phyloP scores from a whole-genome alignment of 2,797 vertebrate species.

The Graptemys geographica region DNA sequence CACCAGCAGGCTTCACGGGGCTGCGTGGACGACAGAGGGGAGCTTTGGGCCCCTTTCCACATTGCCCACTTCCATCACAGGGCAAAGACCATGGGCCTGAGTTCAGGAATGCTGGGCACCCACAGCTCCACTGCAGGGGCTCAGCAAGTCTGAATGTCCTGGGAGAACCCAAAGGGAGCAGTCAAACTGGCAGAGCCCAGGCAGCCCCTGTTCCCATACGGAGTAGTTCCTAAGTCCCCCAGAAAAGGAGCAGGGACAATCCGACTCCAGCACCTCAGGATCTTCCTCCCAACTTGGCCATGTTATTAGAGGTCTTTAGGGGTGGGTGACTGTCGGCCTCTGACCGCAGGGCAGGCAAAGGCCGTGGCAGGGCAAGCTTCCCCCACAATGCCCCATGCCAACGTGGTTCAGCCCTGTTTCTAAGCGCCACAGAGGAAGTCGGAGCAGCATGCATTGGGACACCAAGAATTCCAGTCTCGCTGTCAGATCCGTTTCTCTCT shows the following conservation, averaged over 20 bases:
- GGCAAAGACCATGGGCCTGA: neutral
- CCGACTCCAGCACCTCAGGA: neutral
- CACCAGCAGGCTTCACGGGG: neutral
- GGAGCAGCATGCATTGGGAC: rapidly evolving
- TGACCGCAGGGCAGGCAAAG: rapidly evolving
- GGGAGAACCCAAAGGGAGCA: neutral
- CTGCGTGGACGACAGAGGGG: neutral
- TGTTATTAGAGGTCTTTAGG: neutral
- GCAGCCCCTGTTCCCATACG: neutral
- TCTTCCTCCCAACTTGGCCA: neutral
- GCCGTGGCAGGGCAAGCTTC: neutral
- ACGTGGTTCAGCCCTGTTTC: rapidly evolving
- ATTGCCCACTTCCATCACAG: neutral
- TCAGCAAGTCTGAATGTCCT: neutral
- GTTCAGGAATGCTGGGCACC: neutral
- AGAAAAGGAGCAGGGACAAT: neutral
- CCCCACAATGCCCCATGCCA: neutral
- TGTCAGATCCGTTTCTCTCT: too few species aligned
- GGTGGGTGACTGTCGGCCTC: neutral
- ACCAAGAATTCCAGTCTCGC: rapidly evolving
- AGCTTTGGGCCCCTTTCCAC: rapidly evolving
- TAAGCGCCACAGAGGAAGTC: neutral
- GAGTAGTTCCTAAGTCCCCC: neutral
- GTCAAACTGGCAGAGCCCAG: neutral
- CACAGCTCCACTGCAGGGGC: neutral